Conservation (phyloP, 2,797 vertebrate genomes). For the Poecile montanus region DNA sequence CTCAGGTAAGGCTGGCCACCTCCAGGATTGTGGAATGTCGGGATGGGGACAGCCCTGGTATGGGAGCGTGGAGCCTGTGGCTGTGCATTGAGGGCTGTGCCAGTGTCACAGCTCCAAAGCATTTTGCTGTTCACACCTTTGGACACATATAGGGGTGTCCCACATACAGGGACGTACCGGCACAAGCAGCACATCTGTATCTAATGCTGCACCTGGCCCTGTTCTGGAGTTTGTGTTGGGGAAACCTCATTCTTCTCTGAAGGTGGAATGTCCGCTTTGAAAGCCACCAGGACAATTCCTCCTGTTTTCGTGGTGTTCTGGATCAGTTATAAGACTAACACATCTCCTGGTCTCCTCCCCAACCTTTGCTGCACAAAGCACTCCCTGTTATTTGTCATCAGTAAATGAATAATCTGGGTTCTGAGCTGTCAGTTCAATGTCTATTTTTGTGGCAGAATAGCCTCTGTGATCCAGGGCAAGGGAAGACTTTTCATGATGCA, state of each 20-base stretch:
- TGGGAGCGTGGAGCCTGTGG: fast-evolving
- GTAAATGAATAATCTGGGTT: not conserved
- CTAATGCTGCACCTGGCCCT: not conserved
- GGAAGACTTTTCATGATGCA: not conserved
- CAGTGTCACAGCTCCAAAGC: fast-evolving
- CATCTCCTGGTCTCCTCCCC: not conserved
- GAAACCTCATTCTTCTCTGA: not conserved
- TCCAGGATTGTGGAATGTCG: fast-evolving
- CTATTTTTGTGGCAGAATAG: not conserved
- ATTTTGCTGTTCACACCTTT: fast-evolving
- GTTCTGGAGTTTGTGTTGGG: not conserved
- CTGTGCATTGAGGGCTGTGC: not conserved
- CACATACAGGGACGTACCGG: fast-evolving
- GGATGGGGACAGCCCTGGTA: not conserved
- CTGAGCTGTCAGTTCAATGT: not conserved
- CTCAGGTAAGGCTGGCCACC: constrained; percentile 85
- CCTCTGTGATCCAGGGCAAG: not conserved
- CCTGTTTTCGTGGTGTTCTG: not conserved
- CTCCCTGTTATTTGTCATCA: not conserved
- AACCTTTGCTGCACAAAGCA: not conserved
- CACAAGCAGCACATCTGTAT: not conserved
- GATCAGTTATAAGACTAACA: not conserved
- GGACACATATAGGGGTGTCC: too few species aligned
- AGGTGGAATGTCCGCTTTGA: not conserved
- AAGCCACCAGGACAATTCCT: not conserved